Percentiles rank a stretch among this genome's conserved stretches.
phyloP scores from a whole-genome alignment of 1,140 invertebrate genomes.

The Mactra quadrangularis region DNA sequence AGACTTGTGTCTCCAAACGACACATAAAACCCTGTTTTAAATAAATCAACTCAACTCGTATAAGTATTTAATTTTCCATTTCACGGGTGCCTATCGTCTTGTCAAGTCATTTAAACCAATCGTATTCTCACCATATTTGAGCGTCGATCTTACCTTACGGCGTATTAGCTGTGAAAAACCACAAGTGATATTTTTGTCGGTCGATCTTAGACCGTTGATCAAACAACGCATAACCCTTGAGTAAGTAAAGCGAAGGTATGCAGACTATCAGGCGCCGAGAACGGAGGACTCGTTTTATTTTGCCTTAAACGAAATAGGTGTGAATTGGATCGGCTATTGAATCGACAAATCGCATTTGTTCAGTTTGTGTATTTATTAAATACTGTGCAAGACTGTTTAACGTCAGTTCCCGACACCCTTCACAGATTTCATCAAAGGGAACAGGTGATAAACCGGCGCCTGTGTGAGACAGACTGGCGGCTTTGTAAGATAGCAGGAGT shows the following conservation, averaged over 20 bases:
- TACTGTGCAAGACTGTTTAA: slow-evolving; percentile 50
- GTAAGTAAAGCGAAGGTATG: slow-evolving; percentile 52
- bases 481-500: slow-evolving; percentile 44
- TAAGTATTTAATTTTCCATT: slow-evolving; percentile 61
- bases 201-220: slow-evolving; percentile 12
- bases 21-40: slow-evolving; percentile 50
- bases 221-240: slow-evolving; percentile 30
- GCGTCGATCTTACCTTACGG: background rate
- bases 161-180: slow-evolving; percentile 3
- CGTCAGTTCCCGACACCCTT: slow-evolving; percentile 53
- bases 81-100: slow-evolving; percentile 40
- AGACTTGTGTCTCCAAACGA: slow-evolving; percentile 51
- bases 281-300: slow-evolving; percentile 44
- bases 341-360: slow-evolving; percentile 60
- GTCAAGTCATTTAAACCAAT: slow-evolving; percentile 25
- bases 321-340: slow-evolving; percentile 61
- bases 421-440: slow-evolving; percentile 60
- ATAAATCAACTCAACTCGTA: slow-evolving; percentile 47
- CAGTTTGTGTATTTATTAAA: slow-evolving; percentile 65
- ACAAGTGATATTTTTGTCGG: slow-evolving; percentile 27
- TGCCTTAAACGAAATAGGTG: slow-evolving; percentile 56
- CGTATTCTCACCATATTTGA: slow-evolving; percentile 11
- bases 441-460: slow-evolving; percentile 59
- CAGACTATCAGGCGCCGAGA: slow-evolving; percentile 50
- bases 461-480: slow-evolving; percentile 51